Evolutionary conservation across 2,888 invertebrate genomes (phyloP), one percentile per base, ranked within the genome.

Genomic region (Caenorhabditis sp.): DNA sequence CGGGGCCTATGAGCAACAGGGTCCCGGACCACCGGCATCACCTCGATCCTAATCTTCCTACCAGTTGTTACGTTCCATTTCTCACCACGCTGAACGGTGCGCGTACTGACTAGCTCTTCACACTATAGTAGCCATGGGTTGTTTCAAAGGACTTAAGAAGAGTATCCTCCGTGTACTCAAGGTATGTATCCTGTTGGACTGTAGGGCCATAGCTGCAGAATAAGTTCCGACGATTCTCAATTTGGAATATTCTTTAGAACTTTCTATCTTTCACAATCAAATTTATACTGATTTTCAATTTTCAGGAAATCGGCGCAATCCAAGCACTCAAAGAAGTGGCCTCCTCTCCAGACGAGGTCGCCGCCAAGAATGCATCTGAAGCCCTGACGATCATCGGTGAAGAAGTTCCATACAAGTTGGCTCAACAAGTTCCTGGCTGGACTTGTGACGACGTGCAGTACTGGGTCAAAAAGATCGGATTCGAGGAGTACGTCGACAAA

Each of bases 401-500:
- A 93, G 90, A 96, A 92, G 96, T 98, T 19, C 98, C 98, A 0
- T 98, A 99, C 93, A 98, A 97, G 93, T 93, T 99, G 76, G 97
- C 97, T 44, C 98, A 98, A 92, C 98, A 98, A 93, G 98, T 98
- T 51, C 98, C 98, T 0, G 94, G 98, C 8, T 99, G 99, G 99
- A 97, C 97, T 0, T 95, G 95, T 24, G 96, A 96, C 93, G 98
- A 99, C 93, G 98, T 99, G 0, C 94, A 95, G 89, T 97, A 98
- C 93, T 99, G 98, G 98, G 96, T 99, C 0, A 96, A 96, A 92
- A 98, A 98, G 94, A 97, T 97, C 90, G 97, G 97, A 0, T 98
- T 98, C 93, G 94, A 95, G 19, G 95, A 96, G 91, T 96, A 95
- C 90, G 95, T 95, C 2, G 94, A 93, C 2, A 95, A 95, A 92